Evolutionary conservation across 2,888 invertebrate species (phyloP), one percentile per base, ranked within the genome.

Genomic region (Ischnura elegans): DNA sequence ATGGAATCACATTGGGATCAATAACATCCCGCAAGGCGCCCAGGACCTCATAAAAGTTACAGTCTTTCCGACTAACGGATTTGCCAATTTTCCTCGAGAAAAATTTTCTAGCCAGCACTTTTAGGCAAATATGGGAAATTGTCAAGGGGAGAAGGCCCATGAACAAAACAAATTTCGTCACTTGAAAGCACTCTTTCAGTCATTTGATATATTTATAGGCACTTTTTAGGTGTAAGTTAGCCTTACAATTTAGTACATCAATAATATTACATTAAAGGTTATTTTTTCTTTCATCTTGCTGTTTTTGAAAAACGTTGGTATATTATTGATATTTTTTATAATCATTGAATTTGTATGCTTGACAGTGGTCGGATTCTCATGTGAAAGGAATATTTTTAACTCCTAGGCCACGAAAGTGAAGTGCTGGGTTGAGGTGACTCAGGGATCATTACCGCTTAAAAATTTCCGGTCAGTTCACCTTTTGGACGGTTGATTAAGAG

Each of bases 201-300:
- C 90, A 61, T 90, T 90, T 61, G 90, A 90, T 90, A 90, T 90
- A 29, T 61, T 66, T 90, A 90, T 61, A 90, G 90, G 90, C 90
- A 90, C 90, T 90, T 90, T 90, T 90, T 61, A 90, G 90, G 90
- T 90, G 61, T 90, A 90, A 90, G 90, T 90, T 61, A 90, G 90
- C 90, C 90, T 90, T 90, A 90, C 66, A 66, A 61, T 61, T 90
- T 45, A 90, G 61, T 66, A 90, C 42, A 90, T 90, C 61, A 90
- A 61, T 90, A 90, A 25, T 13, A 90, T 43, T 43, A 90, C 90
- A 61, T 66, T 29, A 61, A 66, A 90, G 43, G 43, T n/a, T n/a
- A 36, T 90, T 43, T 90, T 43, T 61, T 90, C 47, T 90, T 61
- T 90, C 61, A 42, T 90, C 61, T 47, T 42, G 43, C 61, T 42